phyloP scores from a whole-genome alignment of 1,140 invertebrate genomes.

The Neelides sp. region DNA sequence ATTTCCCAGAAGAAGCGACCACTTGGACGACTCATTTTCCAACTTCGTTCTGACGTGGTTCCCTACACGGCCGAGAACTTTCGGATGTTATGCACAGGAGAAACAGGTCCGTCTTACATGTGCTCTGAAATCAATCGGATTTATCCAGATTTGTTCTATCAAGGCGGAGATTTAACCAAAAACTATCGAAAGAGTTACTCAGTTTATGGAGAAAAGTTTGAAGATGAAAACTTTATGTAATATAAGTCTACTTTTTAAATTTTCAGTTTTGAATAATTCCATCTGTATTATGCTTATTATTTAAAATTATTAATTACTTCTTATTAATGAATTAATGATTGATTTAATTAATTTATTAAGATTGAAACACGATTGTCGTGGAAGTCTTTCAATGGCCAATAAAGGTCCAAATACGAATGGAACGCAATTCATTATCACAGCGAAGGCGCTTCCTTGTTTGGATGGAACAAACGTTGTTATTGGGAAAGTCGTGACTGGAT shows the following conservation, averaged over 20 bases:
- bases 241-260: neutral
- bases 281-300: neutral
- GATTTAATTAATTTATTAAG: conserved; percentile 39
- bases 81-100: conserved; percentile 79
- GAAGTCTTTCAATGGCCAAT: conserved; percentile 84
- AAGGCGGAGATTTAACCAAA: conserved; percentile 92
- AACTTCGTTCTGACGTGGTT: conserved; percentile 78
- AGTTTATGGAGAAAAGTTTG: conserved; percentile 91
- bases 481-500: conserved; percentile 19
- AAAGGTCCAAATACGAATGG: conserved; percentile 45
- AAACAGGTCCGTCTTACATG: conserved; percentile 87
- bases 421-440: conserved; percentile 27
- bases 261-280: neutral
- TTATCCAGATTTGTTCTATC: conserved; percentile 89
- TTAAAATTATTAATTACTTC: too few species aligned
- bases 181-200: conserved; percentile 69
- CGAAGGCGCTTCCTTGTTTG: conserved; percentile 12
- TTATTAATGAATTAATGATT: too few species aligned
- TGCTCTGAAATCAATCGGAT: conserved; percentile 77
- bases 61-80: conserved; percentile 94
- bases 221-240: conserved; percentile 73
- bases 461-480: conserved; percentile 26
- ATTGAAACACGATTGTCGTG: conserved; percentile 73
- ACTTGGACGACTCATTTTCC: conserved; percentile 71
- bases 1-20: conserved; percentile 42